Evolutionary conservation across 2,888 invertebrate genomes (phyloP), one percentile per base, ranked within the genome.

Genomic region (Cyaniris semiargus): DNA sequence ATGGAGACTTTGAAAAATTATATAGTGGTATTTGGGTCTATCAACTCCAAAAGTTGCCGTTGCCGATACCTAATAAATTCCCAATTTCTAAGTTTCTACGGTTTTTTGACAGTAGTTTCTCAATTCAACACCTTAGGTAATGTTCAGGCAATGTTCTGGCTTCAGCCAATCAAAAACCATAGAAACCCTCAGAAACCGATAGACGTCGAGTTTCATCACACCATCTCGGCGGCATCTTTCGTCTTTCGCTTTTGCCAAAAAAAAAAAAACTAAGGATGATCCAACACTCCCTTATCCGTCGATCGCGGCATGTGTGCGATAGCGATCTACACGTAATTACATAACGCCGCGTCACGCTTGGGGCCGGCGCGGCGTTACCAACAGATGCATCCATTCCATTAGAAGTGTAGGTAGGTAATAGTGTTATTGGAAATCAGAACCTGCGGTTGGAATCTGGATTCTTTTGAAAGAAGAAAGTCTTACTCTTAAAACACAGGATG

Each of bases 311-410:
- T 90, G 87, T 91, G 90, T 85, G 85, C 79, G 89, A 92, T 92
- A 89, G 79, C 48, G n/a, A 92, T 91, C 92, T 85, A 85, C 85
- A 86, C 84, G 81, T 92, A 92, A 92, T 92, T 91, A 92, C 91
- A 92, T 92, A 90, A 91, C 91, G 88, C 82, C 81, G 81, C 83
- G 87, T 83, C 84, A 86, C 83, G 85, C 56, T 31, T 71, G 34
- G 70, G 70, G 70, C 48, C 31, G 34, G 70, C 18, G 44, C 31
- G 34, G 70, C 18, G 44, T 76, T 66, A n/a, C 23, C 18, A 76
- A 76, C 76, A 76, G 76, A 66, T 76, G 76, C 70, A 27, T 23
- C 31, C 44, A 66, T 56, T 53, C 10, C 21, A 34, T 75, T 53
- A 53, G 53, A 53, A 15, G n/a, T 21, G 23, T 21, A 10, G 13